These are phyloP conservation scores for Gastrophryne carolinensis DNA, from an alignment of 2,797 vertebrate genomes.

Conservation along the genomic window DNA sequence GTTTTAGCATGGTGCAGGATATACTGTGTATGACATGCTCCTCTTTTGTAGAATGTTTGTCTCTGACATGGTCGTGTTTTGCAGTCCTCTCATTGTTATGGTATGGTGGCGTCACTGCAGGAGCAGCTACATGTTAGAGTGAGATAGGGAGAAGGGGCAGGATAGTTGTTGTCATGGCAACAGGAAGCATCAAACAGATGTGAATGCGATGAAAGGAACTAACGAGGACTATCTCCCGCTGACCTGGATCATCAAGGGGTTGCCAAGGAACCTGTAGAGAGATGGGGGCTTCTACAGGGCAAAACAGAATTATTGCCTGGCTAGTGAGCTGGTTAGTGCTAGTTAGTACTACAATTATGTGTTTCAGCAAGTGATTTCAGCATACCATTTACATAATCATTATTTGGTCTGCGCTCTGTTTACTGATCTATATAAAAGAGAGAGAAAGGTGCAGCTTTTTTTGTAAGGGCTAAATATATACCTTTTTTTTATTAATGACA, in stretches of 20 bases:
- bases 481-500: no score
- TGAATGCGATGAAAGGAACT: slow-evolving; percentile 38
- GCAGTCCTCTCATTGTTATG: background rate
- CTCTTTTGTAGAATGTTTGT: background rate
- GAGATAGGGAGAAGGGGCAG: background rate
- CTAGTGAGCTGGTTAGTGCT: background rate
- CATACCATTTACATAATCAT: background rate
- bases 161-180: slow-evolving; percentile 40
- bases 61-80: background rate
- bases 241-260: slow-evolving; percentile 43
- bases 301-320: background rate
- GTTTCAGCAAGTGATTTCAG: background rate
- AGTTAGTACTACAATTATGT: background rate
- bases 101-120: background rate
- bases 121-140: slow-evolving; percentile 1
- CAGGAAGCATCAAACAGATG: slow-evolving; percentile 32
- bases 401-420: background rate
- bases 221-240: slow-evolving; percentile 39
- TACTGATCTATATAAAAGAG: background rate
- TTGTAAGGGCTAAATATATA: no score
- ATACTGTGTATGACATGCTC: background rate
- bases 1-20: background rate
- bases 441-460: no score
- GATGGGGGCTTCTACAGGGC: background rate
- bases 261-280: slow-evolving; percentile 35